Conservation (phyloP, 2,113 vertebrate genomes). For the Seriola aureovittata region DNA sequence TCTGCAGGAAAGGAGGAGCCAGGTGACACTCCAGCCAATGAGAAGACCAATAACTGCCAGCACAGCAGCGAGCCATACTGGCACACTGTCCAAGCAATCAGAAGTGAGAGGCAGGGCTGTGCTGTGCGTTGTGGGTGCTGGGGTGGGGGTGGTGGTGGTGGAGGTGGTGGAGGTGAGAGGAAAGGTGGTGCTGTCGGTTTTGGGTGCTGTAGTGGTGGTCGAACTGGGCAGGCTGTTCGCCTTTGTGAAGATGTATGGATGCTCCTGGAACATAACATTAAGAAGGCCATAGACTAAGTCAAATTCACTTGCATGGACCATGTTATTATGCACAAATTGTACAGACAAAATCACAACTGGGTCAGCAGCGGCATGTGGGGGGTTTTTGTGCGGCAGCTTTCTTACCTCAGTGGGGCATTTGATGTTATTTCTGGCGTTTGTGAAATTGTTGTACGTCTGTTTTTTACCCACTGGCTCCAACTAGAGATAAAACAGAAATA, state of each 20-base stretch:
- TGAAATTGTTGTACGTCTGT: constrained; percentile 90
- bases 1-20: constrained; percentile 73
- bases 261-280: constrained; percentile 81
- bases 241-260: constrained; percentile 89
- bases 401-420: constrained; percentile 91
- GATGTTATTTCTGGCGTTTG: constrained; percentile 85
- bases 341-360: constrained; percentile 5
- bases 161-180: constrained; percentile 4
- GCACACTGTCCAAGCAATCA: constrained; percentile 46
- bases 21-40: constrained; percentile 77
- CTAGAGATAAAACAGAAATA: constrained; percentile 77
- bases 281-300: neutral
- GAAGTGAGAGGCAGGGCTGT: constrained; percentile 14
- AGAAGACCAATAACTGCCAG: constrained; percentile 79
- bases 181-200: neutral
- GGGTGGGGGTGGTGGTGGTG: neutral
- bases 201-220: constrained; percentile 16
- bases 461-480: constrained; percentile 91
- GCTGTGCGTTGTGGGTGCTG: constrained; percentile 14
- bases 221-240: constrained; percentile 82
- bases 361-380: neutral
- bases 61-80: constrained; percentile 85
- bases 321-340: neutral
- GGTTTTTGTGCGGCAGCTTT: constrained; percentile 44
- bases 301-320: neutral